Conservation (phyloP, 2,888 invertebrate genomes). For the Amphiduros pacificus region DNA sequence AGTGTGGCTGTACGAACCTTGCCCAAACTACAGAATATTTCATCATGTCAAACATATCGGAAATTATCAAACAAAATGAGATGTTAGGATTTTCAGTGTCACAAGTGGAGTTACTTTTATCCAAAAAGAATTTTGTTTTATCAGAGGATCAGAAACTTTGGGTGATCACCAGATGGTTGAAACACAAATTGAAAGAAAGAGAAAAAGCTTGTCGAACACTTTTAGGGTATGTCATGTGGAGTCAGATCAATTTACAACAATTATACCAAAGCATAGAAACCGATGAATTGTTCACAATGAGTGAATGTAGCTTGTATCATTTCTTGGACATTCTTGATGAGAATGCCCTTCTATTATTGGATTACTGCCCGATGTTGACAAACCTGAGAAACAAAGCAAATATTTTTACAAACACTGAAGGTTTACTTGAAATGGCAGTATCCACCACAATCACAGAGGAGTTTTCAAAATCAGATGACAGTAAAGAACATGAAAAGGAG, state of each 20-base stretch:
- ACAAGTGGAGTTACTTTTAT: slow-evolving; percentile 64
- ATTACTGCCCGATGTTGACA: slow-evolving; percentile 39
- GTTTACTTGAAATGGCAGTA: neutral
- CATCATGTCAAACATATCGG: slow-evolving; percentile 60
- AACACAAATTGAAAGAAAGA: slow-evolving; percentile 61
- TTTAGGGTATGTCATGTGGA: slow-evolving; percentile 56
- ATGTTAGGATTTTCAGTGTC: slow-evolving; percentile 62
- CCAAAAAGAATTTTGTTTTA: slow-evolving; percentile 61
- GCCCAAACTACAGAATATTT: slow-evolving; percentile 65
- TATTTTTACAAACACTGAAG: neutral
- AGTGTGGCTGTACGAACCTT: slow-evolving; percentile 66
- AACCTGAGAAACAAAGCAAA: slow-evolving; percentile 34
- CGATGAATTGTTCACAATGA: slow-evolving; percentile 65
- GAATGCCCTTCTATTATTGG: slow-evolving; percentile 59
- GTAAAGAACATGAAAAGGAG: neutral
- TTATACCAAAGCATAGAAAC: slow-evolving; percentile 65
- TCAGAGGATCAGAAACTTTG: slow-evolving; percentile 58
- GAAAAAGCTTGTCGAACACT: slow-evolving; percentile 66
- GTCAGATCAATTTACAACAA: slow-evolving; percentile 42
- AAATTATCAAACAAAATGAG: slow-evolving; percentile 65
- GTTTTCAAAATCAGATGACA: neutral
- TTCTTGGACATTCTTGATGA: slow-evolving; percentile 64
- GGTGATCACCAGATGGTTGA: slow-evolving; percentile 66
- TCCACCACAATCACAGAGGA: slow-evolving; percentile 2
- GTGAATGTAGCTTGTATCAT: slow-evolving; percentile 66